Evolutionary conservation across 2,888 invertebrate species (phyloP), one percentile per base, ranked within the genome.

Genomic region (Zonitis immaculata): DNA sequence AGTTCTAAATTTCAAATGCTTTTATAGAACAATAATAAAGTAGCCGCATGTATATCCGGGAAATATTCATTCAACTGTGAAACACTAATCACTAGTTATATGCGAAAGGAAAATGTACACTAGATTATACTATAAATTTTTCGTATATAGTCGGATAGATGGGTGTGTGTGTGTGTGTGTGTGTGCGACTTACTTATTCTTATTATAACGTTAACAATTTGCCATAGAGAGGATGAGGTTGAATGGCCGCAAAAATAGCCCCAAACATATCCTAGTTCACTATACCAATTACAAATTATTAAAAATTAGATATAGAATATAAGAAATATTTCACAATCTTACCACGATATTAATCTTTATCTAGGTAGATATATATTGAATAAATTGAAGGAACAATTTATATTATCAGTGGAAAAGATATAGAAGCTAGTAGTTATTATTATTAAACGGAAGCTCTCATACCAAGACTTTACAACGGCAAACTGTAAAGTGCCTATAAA

Each of bases 61-160:
- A 71, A 69, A 65, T 68, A 59, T 56, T 61, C 68, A 67, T 66
- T 70, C 68, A 66, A 63, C 63, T 70, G 70, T 69, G 65, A 70
- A 70, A 67, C 61, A 62, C 59, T 65, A 67, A 67, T 66, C 62
- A 64, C 58, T 46, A 62, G 64, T 62, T 66, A 53, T 14, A 44
- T 28, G 58, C 51, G 54, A 56, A 51, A 51, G 58, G 61, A 63
- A 64, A 58, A 65, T 61, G 51, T 60, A 59, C 62, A 61, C n/a
- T n/a, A n/a, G n/a, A n/a, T n/a, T n/a, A n/a, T n/a, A n/a, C n/a
- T n/a, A n/a, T n/a, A n/a, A n/a, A n/a, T n/a, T n/a, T n/a, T n/a
- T n/a, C n/a, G n/a, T n/a, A n/a, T n/a, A n/a, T n/a, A n/a, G n/a
- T n/a, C n/a, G n/a, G n/a, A n/a, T n/a, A n/a, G n/a, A n/a, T n/a